Percentiles rank a stretch among this genome's conserved stretches.
These are phyloP conservation scores for Microcebus lehilahytsara DNA, from an alignment of 2,113 vertebrate species.

Conservation along the genomic window DNA sequence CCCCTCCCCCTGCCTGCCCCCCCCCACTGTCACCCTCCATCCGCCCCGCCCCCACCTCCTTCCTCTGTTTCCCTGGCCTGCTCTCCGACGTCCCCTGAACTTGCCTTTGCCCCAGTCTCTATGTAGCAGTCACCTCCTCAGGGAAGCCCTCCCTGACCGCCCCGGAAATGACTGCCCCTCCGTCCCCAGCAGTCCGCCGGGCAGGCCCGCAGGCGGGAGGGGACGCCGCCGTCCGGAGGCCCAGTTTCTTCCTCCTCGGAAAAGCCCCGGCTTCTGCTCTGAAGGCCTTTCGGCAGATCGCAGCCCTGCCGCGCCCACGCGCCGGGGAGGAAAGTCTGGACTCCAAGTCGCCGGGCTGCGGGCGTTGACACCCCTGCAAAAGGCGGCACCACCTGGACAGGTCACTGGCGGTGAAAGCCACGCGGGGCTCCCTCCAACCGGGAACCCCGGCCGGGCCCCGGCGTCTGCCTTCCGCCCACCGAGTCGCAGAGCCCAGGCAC, in stretches of 20 bases:
- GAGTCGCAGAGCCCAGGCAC: too few relatives aligned
- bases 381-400: not conserved
- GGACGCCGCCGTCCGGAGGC: too few relatives aligned
- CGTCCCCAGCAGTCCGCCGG: not conserved
- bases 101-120: not conserved
- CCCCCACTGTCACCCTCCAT: too few relatives aligned
- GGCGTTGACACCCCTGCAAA: not conserved
- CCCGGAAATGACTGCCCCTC: too few relatives aligned
- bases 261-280: not conserved
- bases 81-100: too few relatives aligned
- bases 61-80: not conserved
- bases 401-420: not conserved
- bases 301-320: too few relatives aligned
- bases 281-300: not conserved
- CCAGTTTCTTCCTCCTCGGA: not conserved
- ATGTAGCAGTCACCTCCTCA: not conserved
- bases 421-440: not conserved
- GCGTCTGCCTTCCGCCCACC: not conserved
- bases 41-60: too few relatives aligned
- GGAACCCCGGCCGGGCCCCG: not conserved
- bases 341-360: too few relatives aligned
- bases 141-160: not conserved
- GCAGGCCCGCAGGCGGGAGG: not conserved
- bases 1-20: not conserved
- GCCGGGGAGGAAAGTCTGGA: not conserved